Evolutionary conservation across 1,140 invertebrate genomes (phyloP).

Genomic region (Cyclina sinensis): DNA sequence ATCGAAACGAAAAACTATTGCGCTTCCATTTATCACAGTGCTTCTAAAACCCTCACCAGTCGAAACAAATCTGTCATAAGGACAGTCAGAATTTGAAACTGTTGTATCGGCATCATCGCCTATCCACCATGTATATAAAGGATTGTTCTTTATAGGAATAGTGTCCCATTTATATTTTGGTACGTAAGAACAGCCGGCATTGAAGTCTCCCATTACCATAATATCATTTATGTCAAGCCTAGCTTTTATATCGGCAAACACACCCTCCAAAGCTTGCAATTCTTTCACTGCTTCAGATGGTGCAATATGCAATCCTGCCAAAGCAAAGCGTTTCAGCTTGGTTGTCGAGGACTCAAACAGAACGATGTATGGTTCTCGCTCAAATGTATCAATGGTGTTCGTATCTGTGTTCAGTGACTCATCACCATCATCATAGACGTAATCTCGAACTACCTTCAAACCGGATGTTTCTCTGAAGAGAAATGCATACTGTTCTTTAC

Average conservation of each 20-base stretch:
- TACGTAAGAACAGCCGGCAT: slow-evolving; percentile 85
- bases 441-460: neutral
- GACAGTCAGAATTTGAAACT: slow-evolving; percentile 78
- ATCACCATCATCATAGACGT: slow-evolving; percentile 48
- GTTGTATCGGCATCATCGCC: slow-evolving; percentile 84
- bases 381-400: slow-evolving; percentile 18
- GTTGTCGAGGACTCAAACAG: slow-evolving; percentile 4
- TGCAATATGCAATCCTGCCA: slow-evolving; percentile 69
- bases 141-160: slow-evolving; percentile 77
- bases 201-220: slow-evolving; percentile 85
- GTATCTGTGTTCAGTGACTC: neutral
- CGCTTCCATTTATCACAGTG: slow-evolving; percentile 3
- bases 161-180: slow-evolving; percentile 74
- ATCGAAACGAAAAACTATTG: slow-evolving; percentile 23
- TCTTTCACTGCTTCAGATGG: slow-evolving; percentile 66
- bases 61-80: slow-evolving; percentile 82
- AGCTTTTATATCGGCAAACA: slow-evolving; percentile 55
- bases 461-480: slow-evolving; percentile 70
- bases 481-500: slow-evolving; percentile 83
- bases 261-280: slow-evolving; percentile 58
- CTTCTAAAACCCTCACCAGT: neutral
- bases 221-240: slow-evolving; percentile 49
- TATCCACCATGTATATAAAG: slow-evolving; percentile 83
- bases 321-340: slow-evolving; percentile 50
- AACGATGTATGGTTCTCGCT: slow-evolving; percentile 52